A percentile compares a stretch with the other conserved stretches of the same genome.
phyloP scores from a whole-genome alignment of 2,797 vertebrate genomes.

The Apodemus agrarius region DNA sequence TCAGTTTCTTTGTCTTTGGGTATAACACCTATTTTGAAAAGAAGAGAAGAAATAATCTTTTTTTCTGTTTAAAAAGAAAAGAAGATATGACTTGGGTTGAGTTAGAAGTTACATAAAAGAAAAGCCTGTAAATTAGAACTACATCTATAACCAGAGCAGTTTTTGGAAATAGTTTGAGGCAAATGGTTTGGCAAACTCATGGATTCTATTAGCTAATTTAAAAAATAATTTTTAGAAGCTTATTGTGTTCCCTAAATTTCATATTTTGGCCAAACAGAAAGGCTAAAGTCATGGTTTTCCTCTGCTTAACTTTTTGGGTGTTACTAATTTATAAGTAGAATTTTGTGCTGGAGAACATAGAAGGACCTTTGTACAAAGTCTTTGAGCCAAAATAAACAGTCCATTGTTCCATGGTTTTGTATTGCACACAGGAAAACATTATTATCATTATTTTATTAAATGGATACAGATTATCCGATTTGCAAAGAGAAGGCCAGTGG shows the following conservation, averaged over 20 bases:
- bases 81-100: not conserved
- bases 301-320: slow-evolving; percentile 45
- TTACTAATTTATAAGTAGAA: slow-evolving; percentile 59
- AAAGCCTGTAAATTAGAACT: not conserved
- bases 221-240: slow-evolving; percentile 62
- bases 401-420: slow-evolving; percentile 72
- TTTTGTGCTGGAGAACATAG: slow-evolving; percentile 41
- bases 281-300: slow-evolving; percentile 4
- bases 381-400: slow-evolving; percentile 72
- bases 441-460: slow-evolving; percentile 74
- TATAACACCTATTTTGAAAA: not conserved
- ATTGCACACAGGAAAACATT: slow-evolving; percentile 77
- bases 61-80: slow-evolving; percentile 30
- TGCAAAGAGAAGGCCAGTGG: slow-evolving; percentile 69
- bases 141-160: slow-evolving; percentile 1
- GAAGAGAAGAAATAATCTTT: not conserved
- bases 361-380: slow-evolving; percentile 60
- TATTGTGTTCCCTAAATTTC: slow-evolving; percentile 64
- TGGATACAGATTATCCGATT: slow-evolving; percentile 72
- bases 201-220: slow-evolving; percentile 41
- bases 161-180: slow-evolving; percentile 28
- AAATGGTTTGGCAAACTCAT: slow-evolving; percentile 36
- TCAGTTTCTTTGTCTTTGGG: slow-evolving; percentile 46
- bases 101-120: not conserved
- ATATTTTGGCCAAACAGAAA: slow-evolving; percentile 28